Percentiles rank a stretch among this genome's conserved stretches.
Conservation (phyloP, 2,888 invertebrate species). For the Drosophila longiperda region DNA sequence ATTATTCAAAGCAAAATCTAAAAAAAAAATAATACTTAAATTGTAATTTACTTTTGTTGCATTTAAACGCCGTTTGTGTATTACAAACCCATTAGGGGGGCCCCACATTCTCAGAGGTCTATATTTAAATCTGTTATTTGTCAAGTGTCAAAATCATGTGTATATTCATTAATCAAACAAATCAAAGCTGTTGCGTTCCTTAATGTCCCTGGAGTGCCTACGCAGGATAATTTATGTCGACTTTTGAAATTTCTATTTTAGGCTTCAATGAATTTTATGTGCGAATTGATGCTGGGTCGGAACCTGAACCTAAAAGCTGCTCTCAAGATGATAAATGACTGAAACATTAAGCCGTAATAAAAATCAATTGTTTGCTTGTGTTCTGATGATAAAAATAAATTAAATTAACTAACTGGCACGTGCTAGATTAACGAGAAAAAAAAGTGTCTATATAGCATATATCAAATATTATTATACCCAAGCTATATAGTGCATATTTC, state of each 20-base stretch:
- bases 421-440: rapidly evolving
- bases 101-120: neutral
- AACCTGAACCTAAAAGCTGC: neutral
- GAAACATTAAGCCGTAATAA: neutral
- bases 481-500: neutral
- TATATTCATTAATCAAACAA: constrained; percentile 65
- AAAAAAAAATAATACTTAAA: neutral
- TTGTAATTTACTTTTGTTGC: neutral
- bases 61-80: neutral
- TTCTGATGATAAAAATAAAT: neutral
- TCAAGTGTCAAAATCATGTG: constrained; percentile 54
- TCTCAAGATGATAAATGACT: constrained; percentile 32
- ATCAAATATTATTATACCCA: neutral
- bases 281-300: constrained; percentile 51
- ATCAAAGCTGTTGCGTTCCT: constrained; percentile 36
- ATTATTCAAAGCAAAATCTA: constrained; percentile 10
- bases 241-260: constrained; percentile 44
- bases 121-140: constrained; percentile 6
- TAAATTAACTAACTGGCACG: too few relatives aligned
- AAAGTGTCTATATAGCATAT: neutral
- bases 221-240: constrained; percentile 39
- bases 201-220: constrained; percentile 35
- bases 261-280: constrained; percentile 29
- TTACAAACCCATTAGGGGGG: neutral
- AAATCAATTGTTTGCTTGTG: neutral